Evolutionary conservation across 2,888 invertebrate genomes (phyloP), one percentile per base, ranked within the genome.

Genomic region (Onthophagus sagittarius): DNA sequence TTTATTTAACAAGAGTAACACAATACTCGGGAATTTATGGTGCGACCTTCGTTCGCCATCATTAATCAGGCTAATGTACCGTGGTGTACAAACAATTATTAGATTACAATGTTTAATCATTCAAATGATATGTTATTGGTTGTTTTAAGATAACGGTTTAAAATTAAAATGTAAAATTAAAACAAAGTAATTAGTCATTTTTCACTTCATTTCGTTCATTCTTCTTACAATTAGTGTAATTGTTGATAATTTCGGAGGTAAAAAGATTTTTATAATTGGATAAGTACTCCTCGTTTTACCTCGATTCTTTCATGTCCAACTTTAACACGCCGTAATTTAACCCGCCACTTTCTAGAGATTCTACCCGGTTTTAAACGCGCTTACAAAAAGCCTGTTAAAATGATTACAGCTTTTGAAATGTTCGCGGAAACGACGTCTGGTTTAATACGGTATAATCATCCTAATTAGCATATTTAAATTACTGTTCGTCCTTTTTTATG

Each of bases 331-430:
- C 11, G 39, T 11, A 53, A 53, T 53, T 53, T 53, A 53, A 7
- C 39, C 9, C 39, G 11, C 9, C 39, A 53, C 39, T 53, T 53
- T 53, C 39, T 53, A 53, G 39, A 7, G 7, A 11, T 53, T 11
- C 9, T 11, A 11, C 39, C 11, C 39, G 39, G 39, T 53, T 53
- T 53, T 53, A 53, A 11, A 53, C 39, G 23, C 23, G 23, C 39
- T 9, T 53, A 53, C 39, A 53, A 53, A 53, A 53, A 53, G 39
- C 39, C 39, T 53, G 63, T 63, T 63, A 15, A 63, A 15, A 67
- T 23, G 67, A 31, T 67, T 67, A 67, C n/a, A 67, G n/a, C n/a
- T 67, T 67, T 23, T n/a, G 67, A 67, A 67, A 31, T 32, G 31
- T 15, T 15, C 67, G 23, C 67, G 67, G 32, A 67, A 67, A 67